Evolutionary conservation across 2,888 invertebrate genomes (phyloP).

Genomic region (Megastigmus dorsalis): DNA sequence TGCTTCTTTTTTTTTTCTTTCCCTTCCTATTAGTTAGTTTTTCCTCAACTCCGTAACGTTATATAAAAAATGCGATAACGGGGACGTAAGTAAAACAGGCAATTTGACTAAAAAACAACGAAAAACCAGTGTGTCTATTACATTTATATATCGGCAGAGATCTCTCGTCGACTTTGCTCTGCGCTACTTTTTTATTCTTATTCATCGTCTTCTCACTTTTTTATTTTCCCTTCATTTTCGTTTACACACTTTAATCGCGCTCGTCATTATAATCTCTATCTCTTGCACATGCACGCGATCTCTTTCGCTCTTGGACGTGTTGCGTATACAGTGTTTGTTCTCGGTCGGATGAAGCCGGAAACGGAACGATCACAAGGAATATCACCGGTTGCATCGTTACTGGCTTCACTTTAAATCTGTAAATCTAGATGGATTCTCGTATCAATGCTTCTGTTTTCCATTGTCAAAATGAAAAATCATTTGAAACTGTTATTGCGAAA

Average conservation of each 20-base stretch:
- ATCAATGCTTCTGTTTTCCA: too few species aligned
- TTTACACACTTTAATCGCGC: too few species aligned
- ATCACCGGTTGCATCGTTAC: background rate
- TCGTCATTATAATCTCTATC: background rate
- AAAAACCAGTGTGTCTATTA: conserved; percentile 56
- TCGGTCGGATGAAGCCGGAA: background rate
- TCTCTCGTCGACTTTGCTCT: conserved; percentile 22
- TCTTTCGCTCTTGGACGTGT: background rate
- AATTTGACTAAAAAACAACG: conserved; percentile 61
- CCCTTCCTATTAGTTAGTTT: conserved; percentile 35
- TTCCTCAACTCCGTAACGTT: conserved; percentile 43
- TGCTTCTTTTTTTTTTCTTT: too few species aligned
- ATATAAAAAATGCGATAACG: conserved; percentile 55
- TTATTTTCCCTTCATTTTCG: too few species aligned
- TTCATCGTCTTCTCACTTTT: background rate
- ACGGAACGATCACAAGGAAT: background rate
- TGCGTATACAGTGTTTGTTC: background rate
- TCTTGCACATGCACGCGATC: background rate
- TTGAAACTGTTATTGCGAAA: too few species aligned
- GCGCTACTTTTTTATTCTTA: too few species aligned
- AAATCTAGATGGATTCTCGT: too few species aligned
- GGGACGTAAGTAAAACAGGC: conserved; percentile 59
- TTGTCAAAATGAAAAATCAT: too few species aligned
- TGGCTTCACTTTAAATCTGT: too few species aligned
- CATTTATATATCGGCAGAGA: conserved; percentile 37